These are phyloP conservation scores for Poeciliopsis turneri DNA, from an alignment of 2,797 vertebrate species.

Conservation along the genomic window DNA sequence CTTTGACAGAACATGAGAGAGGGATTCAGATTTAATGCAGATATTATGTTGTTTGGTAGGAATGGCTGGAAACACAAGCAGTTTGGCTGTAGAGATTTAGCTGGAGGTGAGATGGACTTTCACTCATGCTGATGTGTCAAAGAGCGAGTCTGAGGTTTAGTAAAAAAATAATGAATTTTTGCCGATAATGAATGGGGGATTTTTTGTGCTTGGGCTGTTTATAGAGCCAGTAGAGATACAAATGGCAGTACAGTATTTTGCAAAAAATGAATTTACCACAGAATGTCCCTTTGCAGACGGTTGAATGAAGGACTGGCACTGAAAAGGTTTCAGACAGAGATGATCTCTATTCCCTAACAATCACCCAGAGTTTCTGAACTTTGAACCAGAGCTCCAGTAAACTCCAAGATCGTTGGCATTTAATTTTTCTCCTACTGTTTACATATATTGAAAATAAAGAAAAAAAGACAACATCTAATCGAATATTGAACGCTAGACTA, in stretches of 20 bases:
- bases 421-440: neutral
- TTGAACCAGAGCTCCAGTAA: neutral
- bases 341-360: neutral
- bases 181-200: neutral
- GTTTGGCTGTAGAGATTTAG: neutral
- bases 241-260: neutral
- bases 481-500: neutral
- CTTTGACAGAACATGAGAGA: neutral
- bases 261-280: neutral
- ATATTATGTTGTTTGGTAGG: neutral
- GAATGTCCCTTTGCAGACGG: neutral
- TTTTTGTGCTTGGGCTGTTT: neutral
- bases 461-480: neutral
- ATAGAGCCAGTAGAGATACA: neutral
- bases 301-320: neutral
- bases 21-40: neutral
- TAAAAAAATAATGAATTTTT: neutral
- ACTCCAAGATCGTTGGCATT: neutral
- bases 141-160: neutral
- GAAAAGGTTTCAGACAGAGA: neutral
- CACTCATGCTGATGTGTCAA: neutral
- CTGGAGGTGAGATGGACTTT: neutral
- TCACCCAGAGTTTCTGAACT: neutral
- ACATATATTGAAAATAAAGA: neutral
- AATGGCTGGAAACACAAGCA: neutral